A percentile compares a stretch with the other conserved stretches of the same genome.
Conservation (phyloP, 2,888 invertebrate species). For the Mycalesis mineus region DNA sequence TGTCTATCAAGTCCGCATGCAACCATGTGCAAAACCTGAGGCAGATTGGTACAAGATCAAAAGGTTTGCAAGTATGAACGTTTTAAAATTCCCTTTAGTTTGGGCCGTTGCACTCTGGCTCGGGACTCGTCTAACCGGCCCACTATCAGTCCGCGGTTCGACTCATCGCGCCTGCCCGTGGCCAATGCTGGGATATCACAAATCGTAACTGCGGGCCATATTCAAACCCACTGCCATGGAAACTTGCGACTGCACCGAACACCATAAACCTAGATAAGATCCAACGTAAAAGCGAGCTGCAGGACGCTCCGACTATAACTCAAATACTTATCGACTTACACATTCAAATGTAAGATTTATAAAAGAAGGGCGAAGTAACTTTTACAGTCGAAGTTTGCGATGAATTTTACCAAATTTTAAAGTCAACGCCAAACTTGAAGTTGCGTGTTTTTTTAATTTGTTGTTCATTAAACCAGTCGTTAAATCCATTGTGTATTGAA, state of each 20-base stretch:
- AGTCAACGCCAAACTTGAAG: no score
- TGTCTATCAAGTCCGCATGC: background rate
- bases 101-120: constrained; percentile 74
- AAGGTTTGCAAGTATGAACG: constrained; percentile 65
- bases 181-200: constrained; percentile 64
- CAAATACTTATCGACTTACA: background rate
- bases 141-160: constrained; percentile 70
- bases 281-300: constrained; percentile 10
- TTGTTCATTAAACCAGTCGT: no score
- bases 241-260: constrained; percentile 26
- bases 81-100: constrained; percentile 74
- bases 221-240: constrained; percentile 41
- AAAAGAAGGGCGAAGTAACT: background rate
- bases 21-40: background rate
- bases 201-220: constrained; percentile 61
- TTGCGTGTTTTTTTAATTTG: no score
- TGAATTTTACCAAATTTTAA: background rate
- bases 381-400: background rate
- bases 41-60: constrained; percentile 39
- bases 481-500: no score
- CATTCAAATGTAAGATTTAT: background rate
- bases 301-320: background rate
- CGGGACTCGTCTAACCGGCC: constrained; percentile 76
- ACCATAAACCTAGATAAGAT: constrained; percentile 20
- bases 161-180: constrained; percentile 68